phyloP scores from a whole-genome alignment of 2,797 vertebrate species.

The Mastacembelus armatus region DNA sequence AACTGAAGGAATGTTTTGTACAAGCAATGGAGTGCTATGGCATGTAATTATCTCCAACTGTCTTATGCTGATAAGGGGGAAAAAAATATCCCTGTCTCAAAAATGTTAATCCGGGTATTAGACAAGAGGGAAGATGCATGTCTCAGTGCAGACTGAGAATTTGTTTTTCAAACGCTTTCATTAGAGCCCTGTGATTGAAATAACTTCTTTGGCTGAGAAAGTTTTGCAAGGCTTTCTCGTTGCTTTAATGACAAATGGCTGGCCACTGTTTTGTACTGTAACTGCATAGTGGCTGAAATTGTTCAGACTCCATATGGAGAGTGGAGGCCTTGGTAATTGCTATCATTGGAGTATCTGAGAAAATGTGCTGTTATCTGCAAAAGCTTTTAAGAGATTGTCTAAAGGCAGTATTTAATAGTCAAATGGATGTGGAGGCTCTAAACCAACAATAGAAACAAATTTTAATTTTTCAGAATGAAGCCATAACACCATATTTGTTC shows the following conservation, averaged over 20 bases:
- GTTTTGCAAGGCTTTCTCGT: constrained; percentile 36
- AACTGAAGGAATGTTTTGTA: constrained; percentile 53
- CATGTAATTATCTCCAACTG: constrained; percentile 71
- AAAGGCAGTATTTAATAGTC: constrained; percentile 51
- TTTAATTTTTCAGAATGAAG: constrained; percentile 52
- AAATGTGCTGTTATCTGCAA: constrained; percentile 57
- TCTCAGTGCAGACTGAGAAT: constrained; percentile 52
- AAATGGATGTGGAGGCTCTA: constrained; percentile 50
- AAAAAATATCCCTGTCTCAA: constrained; percentile 52
- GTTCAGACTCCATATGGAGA: constrained; percentile 30
- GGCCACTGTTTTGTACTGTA: constrained; percentile 36
- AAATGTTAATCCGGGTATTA: constrained; percentile 71
- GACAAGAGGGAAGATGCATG: constrained; percentile 58
- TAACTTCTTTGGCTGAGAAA: constrained; percentile 45
- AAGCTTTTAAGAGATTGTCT: constrained; percentile 66
- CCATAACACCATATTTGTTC: constrained; percentile 14
- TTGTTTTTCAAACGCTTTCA: constrained; percentile 66
- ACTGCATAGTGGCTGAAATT: constrained; percentile 22
- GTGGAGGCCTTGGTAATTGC: constrained; percentile 56
- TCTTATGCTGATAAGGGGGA: constrained; percentile 58
- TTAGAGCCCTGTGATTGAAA: constrained; percentile 59
- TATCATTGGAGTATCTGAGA: constrained; percentile 59
- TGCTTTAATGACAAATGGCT: constrained; percentile 43
- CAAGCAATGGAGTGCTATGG: constrained; percentile 38
- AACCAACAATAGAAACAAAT: constrained; percentile 23